Conservation (phyloP, 2,113 vertebrate species). For the Platysteira castanea region DNA sequence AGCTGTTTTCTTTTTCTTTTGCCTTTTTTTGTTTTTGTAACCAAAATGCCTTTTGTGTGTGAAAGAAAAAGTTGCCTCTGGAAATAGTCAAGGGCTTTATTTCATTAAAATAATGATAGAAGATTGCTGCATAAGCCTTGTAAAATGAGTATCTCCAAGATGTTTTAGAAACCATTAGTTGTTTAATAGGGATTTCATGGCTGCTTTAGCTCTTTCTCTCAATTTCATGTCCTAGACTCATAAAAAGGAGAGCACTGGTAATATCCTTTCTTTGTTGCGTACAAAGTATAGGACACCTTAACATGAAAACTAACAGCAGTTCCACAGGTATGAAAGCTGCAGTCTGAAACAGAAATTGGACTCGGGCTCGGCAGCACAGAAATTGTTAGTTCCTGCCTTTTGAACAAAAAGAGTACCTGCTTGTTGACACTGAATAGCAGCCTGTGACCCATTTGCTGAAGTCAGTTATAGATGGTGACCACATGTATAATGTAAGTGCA, state of each 20-base stretch:
- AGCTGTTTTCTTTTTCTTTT: background rate
- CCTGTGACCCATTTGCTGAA: background rate
- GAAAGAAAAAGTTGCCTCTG: slow-evolving; percentile 15
- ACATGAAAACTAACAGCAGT: background rate
- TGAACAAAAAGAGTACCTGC: background rate
- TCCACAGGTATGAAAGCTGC: background rate
- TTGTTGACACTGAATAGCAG: background rate
- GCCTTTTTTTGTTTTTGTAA: background rate
- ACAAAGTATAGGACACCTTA: background rate
- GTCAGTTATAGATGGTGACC: background rate
- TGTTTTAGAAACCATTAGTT: slow-evolving; percentile 44
- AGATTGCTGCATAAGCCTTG: slow-evolving; percentile 26
- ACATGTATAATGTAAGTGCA: background rate
- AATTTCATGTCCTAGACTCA: background rate
- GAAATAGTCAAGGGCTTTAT: slow-evolving; percentile 14
- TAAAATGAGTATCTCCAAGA: slow-evolving; percentile 33
- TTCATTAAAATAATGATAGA: slow-evolving; percentile 44
- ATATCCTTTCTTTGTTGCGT: background rate
- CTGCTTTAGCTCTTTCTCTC: slow-evolving; percentile 33
- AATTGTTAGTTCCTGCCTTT: background rate
- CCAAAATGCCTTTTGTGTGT: background rate
- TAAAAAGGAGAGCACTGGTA: background rate
- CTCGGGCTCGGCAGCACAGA: background rate
- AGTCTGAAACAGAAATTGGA: background rate
- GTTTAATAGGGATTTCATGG: slow-evolving; percentile 49